Percentiles rank a stretch among this genome's conserved stretches.
Evolutionary conservation across 2,797 vertebrate genomes (phyloP).

Genomic region (Perdix hodgsoniae): DNA sequence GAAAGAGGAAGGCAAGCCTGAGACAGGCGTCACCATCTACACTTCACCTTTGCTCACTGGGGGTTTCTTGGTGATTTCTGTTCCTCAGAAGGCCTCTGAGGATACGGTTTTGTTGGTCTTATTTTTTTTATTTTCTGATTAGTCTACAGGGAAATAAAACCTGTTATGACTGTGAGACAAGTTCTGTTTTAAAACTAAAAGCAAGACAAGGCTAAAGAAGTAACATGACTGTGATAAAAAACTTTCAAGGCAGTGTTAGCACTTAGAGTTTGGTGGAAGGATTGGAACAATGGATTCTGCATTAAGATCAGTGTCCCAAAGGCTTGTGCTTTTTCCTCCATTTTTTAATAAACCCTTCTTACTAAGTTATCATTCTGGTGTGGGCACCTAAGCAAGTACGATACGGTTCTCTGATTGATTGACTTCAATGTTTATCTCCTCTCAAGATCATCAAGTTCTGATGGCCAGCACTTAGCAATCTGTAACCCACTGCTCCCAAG

Average conservation of each 20-base stretch:
- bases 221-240: background rate
- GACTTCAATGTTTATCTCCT: background rate
- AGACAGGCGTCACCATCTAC: background rate
- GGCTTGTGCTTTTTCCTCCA: background rate
- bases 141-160: background rate
- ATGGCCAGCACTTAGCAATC: background rate
- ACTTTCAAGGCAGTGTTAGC: background rate
- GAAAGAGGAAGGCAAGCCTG: conserved; percentile 42
- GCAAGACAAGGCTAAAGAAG: background rate
- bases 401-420: background rate
- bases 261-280: background rate
- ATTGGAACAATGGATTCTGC: background rate
- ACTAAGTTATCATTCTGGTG: background rate
- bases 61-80: conserved; percentile 63
- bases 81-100: conserved; percentile 44
- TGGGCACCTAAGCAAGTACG: background rate
- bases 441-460: background rate
- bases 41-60: background rate
- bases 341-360: background rate
- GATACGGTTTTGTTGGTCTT: background rate
- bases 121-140: conserved; percentile 1
- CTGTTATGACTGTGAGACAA: background rate
- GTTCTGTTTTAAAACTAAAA: conserved; percentile 54
- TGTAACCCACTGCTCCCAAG: background rate
- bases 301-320: background rate